Conservation (phyloP, 2,113 vertebrate genomes). For the Apaloderma vittatum region DNA sequence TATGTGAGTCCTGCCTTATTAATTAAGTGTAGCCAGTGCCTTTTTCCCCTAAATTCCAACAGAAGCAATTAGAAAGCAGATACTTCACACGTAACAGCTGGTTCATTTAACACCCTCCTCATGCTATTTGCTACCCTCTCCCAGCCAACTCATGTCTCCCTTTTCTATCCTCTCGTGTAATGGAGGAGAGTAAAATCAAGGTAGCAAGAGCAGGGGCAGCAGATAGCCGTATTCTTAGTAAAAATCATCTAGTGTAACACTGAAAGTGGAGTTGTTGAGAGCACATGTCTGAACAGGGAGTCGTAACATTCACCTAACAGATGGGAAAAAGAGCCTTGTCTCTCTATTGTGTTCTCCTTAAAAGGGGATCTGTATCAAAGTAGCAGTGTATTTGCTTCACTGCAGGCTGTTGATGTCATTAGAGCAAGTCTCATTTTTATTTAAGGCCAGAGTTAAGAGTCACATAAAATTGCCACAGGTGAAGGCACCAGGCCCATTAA, state of each 20-base stretch:
- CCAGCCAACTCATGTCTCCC: not conserved
- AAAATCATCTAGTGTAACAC: not conserved
- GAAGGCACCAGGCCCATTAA: slow-evolving; percentile 68
- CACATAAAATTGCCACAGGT: slow-evolving; percentile 74
- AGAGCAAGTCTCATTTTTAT: slow-evolving; percentile 50
- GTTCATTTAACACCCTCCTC: slow-evolving; percentile 20
- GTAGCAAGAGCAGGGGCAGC: not conserved
- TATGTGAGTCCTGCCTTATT: slow-evolving; percentile 74
- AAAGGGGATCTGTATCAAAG: slow-evolving; percentile 68
- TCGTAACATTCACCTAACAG: not conserved
- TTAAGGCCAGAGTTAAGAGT: slow-evolving; percentile 62
- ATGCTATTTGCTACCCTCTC: slow-evolving; percentile 22
- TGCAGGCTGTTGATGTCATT: slow-evolving; percentile 67
- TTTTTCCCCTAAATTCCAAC: slow-evolving; percentile 43
- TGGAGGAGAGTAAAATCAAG: slow-evolving; percentile 17
- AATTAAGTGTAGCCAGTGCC: slow-evolving; percentile 69
- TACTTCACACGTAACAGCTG: slow-evolving; percentile 68
- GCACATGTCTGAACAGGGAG: not conserved
- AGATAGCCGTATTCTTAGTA: not conserved
- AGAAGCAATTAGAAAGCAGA: slow-evolving; percentile 74
- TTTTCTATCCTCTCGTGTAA: slow-evolving; percentile 7
- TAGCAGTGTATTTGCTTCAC: slow-evolving; percentile 48
- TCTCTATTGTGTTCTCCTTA: slow-evolving; percentile 39
- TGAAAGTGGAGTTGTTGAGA: not conserved
- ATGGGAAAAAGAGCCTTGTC: not conserved